Evolutionary conservation across 2,888 invertebrate species (phyloP).

Genomic region (Lasioglossum vierecki): DNA sequence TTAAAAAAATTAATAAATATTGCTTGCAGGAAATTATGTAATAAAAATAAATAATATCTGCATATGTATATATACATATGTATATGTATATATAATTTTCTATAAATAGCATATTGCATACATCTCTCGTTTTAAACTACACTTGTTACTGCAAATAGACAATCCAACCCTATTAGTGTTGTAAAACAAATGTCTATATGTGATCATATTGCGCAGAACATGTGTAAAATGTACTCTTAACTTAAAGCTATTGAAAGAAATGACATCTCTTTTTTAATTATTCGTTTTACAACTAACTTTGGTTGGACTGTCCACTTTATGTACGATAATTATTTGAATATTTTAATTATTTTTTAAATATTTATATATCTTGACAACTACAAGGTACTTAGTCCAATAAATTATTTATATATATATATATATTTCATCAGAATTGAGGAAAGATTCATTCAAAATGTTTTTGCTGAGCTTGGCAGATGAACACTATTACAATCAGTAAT

Average conservation of each 20-base stretch:
- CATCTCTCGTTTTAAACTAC: conserved; percentile 53
- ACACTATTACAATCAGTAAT: conserved; percentile 42
- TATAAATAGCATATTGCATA: conserved; percentile 65
- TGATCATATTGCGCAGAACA: conserved; percentile 46
- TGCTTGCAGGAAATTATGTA: conserved; percentile 44
- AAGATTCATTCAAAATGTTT: conserved; percentile 47
- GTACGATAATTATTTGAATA: conserved; percentile 45
- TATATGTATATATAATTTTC: conserved; percentile 64
- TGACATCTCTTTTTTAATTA: conserved; percentile 14
- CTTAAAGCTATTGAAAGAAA: conserved; percentile 18
- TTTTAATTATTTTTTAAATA: conserved; percentile 41
- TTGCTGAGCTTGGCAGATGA: conserved; percentile 50
- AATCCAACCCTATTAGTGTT: conserved; percentile 51
- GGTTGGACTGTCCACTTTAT: conserved; percentile 49
- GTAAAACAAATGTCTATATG: conserved; percentile 51
- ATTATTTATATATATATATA: conserved; percentile 37
- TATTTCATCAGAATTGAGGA: conserved; percentile 44
- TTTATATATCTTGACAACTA: conserved; percentile 49
- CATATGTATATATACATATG: conserved; percentile 49
- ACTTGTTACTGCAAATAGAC: conserved; percentile 45
- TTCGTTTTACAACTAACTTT: conserved; percentile 39
- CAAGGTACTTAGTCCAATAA: conserved; percentile 58
- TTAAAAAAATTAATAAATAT: conserved; percentile 41
- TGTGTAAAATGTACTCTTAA: conserved; percentile 43
- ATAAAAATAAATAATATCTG: conserved; percentile 65